Percentiles rank a stretch among this genome's conserved stretches.
These are phyloP conservation scores for Stegastes partitus DNA, from an alignment of 2,113 vertebrate species.

Conservation along the genomic window DNA sequence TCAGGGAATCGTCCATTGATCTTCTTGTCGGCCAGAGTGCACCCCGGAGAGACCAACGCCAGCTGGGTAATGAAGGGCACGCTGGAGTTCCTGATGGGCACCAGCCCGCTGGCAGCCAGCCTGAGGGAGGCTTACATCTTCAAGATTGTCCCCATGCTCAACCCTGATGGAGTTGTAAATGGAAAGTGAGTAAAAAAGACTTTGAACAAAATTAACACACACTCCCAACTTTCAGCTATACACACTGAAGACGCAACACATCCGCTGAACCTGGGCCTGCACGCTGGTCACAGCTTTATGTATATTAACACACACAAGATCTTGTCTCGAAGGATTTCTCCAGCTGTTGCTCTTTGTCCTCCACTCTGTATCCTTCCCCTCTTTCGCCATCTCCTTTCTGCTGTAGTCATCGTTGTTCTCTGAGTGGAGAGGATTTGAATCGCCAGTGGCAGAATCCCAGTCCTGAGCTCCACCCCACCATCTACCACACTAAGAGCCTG, in stretches of 20 bases:
- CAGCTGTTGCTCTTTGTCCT: slow-evolving; percentile 46
- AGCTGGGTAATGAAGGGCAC: slow-evolving; percentile 99
- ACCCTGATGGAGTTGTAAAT: slow-evolving; percentile 98
- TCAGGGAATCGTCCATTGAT: slow-evolving; percentile 95
- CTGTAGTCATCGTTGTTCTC: slow-evolving; percentile 95
- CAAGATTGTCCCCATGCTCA: slow-evolving; percentile 99
- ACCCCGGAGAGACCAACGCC: slow-evolving; percentile 98
- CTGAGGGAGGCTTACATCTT: slow-evolving; percentile 97
- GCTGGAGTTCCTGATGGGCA: slow-evolving; percentile 96
- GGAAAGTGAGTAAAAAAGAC: slow-evolving; percentile 91
- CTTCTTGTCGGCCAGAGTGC: slow-evolving; percentile 96
- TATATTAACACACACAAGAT: slow-evolving; percentile 21
- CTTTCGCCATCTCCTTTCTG: slow-evolving; percentile 32
- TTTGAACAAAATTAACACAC: neutral
- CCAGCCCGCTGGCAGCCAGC: slow-evolving; percentile 89
- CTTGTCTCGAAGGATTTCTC: slow-evolving; percentile 44
- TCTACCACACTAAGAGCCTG: slow-evolving; percentile 97
- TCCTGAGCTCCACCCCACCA: slow-evolving; percentile 95
- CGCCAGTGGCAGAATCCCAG: slow-evolving; percentile 97
- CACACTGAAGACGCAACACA: slow-evolving; percentile 20
- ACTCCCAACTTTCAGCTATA: slow-evolving; percentile 26
- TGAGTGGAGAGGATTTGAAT: slow-evolving; percentile 99
- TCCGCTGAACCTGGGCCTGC: slow-evolving; percentile 18
- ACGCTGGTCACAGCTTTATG: slow-evolving; percentile 23
- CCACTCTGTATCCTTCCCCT: slow-evolving; percentile 33